Base-by-base conservation (phyloP, 1,140 invertebrate genomes). In the Aphis gossypii region DNA sequence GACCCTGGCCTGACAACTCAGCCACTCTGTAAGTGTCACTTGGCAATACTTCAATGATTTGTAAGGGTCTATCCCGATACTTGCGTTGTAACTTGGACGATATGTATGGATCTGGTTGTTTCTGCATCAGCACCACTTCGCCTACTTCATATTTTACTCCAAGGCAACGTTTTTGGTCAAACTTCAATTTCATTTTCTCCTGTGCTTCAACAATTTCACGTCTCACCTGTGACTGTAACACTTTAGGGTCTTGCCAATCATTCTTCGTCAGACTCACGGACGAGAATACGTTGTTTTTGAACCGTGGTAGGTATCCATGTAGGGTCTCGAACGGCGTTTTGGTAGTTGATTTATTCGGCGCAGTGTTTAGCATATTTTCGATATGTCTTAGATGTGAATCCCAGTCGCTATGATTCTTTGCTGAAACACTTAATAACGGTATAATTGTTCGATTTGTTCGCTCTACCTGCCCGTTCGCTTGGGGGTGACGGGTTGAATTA, bases 81-180 rank as follows among this genome's bases (percentile, higher is more conserved):
- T 84, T 83, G n/a, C 38, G 82, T 54, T 93, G 92, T 25, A 93
- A 76, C 44, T 93, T 93, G 25, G 92, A 44, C 30, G 92, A 48
- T 51, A 25, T 11, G 8, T 25, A 41, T 25, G 84, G 84, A 2
- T 20, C 25, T 30, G 84, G 84, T 41, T 44, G 38, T 30, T 46
- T 44, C 46, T 25, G 89, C 89, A 93, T 51, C 18, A 93, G n/a
- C 25, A 93, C 76, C 11, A 93, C 46, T 86, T 93, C 92, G 25
- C 92, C 92, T 23, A 51, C 20, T 21, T 93, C 82, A 23, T n/a
- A 54, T 51, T 48, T 60, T 51, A 38, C 38, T 23, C 92, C 92
- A 23, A 76, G 25, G 25, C 11, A 84, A 4, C n/a, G 82, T 86
- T 68, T 84, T 9, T 86, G 25, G 44, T 93, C 92, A 30, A 41